Base-by-base conservation (phyloP, 2,888 invertebrate genomes). In the Polydrusus tereticollis region DNA sequence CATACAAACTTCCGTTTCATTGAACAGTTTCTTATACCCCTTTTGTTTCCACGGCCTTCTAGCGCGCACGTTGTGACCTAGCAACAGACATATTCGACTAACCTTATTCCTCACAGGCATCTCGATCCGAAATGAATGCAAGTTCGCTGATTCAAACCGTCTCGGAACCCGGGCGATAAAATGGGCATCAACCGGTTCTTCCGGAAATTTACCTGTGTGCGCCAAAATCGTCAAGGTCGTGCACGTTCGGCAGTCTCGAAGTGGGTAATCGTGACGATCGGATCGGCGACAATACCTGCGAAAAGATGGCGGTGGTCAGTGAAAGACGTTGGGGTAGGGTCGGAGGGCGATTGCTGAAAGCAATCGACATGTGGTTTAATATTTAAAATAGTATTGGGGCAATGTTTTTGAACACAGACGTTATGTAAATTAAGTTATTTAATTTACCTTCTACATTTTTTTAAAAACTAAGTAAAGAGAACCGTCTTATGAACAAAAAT, bases 181-280 rank as follows among this genome's bases (percentile, higher is more conserved):
- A 72, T 68, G 52, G 50, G 63, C 65, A 57, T 66, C 45, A 73
- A 73, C 71, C 71, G 74, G 71, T 74, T 74, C 68, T 52, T 68
- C 74, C 64, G 74, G 74, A 74, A 74, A 74, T 74, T 72, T 74
- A 74, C 74, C 74, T 74, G 70, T 38, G 60, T 59, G 60, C 64
- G 64, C 64, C 71, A 71, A 71, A 70, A 72, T 68, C 60, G 21
- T 50, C 74, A 74, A 74, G 74, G 74, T 65, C 73, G 69, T 45
- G 33, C 29, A 45, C 29, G 62, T 59, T 71, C 41, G 70, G 60
- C 41, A 29, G 65, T 65, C 58, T 59, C 65, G 65, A 57, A 52
- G 52, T 65, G 38, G 65, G 65, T 70, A 58, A 70, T 52, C 69
- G 57, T 62, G 33, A 69, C 63, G 43, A 45, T 45, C 50, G 21